Conservation (phyloP, 1,140 invertebrate species). For the Saccostrea echinata region DNA sequence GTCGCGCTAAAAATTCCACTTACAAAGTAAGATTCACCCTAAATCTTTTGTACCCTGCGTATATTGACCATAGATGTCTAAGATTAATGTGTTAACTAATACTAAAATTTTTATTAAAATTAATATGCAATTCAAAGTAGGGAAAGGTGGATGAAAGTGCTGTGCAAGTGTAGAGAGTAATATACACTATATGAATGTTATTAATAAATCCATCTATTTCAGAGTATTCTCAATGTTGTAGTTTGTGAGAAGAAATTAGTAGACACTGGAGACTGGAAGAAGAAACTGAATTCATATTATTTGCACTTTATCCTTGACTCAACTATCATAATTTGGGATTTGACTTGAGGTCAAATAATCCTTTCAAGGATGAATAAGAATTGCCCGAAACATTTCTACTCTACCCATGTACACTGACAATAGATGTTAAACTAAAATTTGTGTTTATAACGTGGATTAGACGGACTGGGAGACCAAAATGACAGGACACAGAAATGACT, state of each 20-base stretch:
- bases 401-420: not conserved
- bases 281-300: not conserved
- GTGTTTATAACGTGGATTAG: not conserved
- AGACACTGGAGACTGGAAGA: not conserved
- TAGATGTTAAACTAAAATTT: not conserved
- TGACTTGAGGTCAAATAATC: not conserved
- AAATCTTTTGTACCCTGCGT: too few species aligned
- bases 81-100: too few species aligned
- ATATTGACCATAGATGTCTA: too few species aligned
- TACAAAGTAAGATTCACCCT: too few species aligned
- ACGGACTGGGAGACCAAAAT: not conserved
- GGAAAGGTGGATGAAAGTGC: not conserved
- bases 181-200: not conserved
- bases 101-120: too few species aligned
- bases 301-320: too few species aligned
- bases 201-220: conserved; percentile 1
- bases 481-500: not conserved
- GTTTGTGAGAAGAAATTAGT: not conserved
- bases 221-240: conserved; percentile 17
- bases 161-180: not conserved
- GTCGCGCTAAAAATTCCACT: too few species aligned
- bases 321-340: not conserved
- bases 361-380: not conserved
- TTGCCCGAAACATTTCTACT: not conserved
- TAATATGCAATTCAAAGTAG: not conserved